These are phyloP conservation scores for Leptocoma aspasia DNA, from an alignment of 2,113 vertebrate species.

Conservation along the genomic window DNA sequence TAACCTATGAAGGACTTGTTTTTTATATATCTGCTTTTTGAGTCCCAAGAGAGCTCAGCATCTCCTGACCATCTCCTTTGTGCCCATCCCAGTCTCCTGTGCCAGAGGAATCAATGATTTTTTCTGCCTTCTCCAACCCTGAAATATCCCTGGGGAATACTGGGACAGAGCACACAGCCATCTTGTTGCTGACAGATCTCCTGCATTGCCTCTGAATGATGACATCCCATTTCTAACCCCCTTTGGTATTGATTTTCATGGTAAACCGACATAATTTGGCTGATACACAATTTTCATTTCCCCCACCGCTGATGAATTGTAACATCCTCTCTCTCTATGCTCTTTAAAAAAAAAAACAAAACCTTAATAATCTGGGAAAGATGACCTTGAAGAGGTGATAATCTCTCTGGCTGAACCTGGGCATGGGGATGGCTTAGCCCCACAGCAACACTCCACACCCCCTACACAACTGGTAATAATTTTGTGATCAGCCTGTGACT, in stretches of 20 bases:
- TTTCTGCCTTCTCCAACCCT: not conserved
- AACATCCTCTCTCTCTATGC: not conserved
- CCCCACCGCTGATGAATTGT: not conserved
- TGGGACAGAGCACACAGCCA: not conserved
- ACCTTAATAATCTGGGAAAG: not conserved
- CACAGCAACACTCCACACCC: not conserved
- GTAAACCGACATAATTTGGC: not conserved
- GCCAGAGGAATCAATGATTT: not conserved
- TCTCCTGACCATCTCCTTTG: not conserved
- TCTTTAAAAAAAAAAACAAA: not conserved
- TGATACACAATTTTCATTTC: not conserved
- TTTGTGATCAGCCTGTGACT: not conserved
- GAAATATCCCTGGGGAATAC: not conserved
- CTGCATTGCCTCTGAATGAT: not conserved
- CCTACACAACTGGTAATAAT: not conserved
- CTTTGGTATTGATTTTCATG: slow-evolving; percentile 4
- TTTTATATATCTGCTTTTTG: not conserved
- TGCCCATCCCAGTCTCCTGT: not conserved
- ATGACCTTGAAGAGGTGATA: not conserved
- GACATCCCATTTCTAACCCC: not conserved
- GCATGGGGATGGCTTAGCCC: not conserved
- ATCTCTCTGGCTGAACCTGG: not conserved
- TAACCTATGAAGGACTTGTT: not conserved
- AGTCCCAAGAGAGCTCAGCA: not conserved
- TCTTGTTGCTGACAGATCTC: not conserved